Evolutionary conservation across 2,797 vertebrate genomes (phyloP), one percentile per base, ranked within the genome.

Genomic region (Eutrigla gurnardus): DNA sequence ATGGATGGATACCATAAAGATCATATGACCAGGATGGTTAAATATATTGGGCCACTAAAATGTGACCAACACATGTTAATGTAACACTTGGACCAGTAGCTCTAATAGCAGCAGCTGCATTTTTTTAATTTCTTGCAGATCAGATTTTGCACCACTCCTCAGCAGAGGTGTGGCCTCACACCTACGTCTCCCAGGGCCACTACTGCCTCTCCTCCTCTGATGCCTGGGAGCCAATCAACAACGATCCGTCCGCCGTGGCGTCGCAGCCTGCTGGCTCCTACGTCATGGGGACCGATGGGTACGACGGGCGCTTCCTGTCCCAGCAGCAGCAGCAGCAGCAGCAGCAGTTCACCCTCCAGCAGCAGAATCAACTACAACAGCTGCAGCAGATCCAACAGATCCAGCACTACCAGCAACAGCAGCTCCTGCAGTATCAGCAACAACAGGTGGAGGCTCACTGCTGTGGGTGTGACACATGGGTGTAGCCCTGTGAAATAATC

Each of bases 181-280:
- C 96, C 4, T 99, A 99, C 0, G 96, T 99, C 91, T 97, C 98
- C 2, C 98, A 99, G 91, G 98, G 98, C 87, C 97, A 98, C 93
- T 99, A 99, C 93, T 99, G 98, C 93, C 96, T 99, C 89, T 98
- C 97, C 35, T 98, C 98, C 0, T 99, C 98, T 0, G 98, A 99
- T 0, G 98, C 97, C 82, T 99, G 98, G 98, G 98, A 99, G 89
- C 96, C 97, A 25, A 96, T 95, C 77, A 95, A 85, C 92, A 98
- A 94, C 0, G 97, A 99, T 88, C 96, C 96, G 88, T 98, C 98
- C 6, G 96, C 95, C 57, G 95, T 98, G 12, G 96, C 95, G 17
- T 98, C 98, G 77, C 96, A 97, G 1, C 96, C 97, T 25, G 84
- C 96, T 0, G 96, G 96, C 85, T 97, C 97, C 78, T 99, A 96